Evolutionary conservation across 2,888 invertebrate genomes (phyloP).

Genomic region (Slavum lentiscoides): DNA sequence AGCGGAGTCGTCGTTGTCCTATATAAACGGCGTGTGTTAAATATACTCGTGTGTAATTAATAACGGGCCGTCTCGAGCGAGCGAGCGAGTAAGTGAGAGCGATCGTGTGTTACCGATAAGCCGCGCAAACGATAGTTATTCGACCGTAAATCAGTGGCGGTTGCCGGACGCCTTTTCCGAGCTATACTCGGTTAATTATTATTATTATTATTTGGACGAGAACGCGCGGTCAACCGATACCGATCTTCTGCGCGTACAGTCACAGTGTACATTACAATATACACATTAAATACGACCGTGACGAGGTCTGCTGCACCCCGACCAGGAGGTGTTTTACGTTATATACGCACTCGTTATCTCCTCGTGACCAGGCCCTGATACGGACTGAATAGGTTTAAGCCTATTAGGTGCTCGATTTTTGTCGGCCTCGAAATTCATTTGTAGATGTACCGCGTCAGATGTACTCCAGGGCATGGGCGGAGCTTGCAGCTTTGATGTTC

Average conservation of each 20-base stretch:
- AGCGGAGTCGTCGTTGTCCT: neutral
- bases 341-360: too few relatives aligned
- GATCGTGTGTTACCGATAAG: conserved; percentile 40
- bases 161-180: conserved; percentile 15
- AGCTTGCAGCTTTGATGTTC: too few relatives aligned
- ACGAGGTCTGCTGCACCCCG: too few relatives aligned
- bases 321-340: too few relatives aligned
- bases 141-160: conserved; percentile 44
- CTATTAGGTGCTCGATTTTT: too few relatives aligned
- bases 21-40: neutral
- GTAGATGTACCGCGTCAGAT: too few relatives aligned
- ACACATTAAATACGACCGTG: too few relatives aligned
- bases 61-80: neutral
- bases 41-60: conserved; percentile 2
- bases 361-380: too few relatives aligned
- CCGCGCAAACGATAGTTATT: conserved; percentile 27
- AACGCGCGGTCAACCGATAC: neutral
- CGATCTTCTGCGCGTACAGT: neutral
- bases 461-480: too few relatives aligned
- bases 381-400: too few relatives aligned
- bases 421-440: too few relatives aligned
- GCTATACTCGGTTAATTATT: conserved; percentile 2
- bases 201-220: conserved; percentile 26
- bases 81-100: neutral
- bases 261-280: too few relatives aligned